Percentiles rank a stretch among this genome's conserved stretches.
Evolutionary conservation across 23 tunicate species (phyloP).

Genomic region (Phallusia fumigata): DNA sequence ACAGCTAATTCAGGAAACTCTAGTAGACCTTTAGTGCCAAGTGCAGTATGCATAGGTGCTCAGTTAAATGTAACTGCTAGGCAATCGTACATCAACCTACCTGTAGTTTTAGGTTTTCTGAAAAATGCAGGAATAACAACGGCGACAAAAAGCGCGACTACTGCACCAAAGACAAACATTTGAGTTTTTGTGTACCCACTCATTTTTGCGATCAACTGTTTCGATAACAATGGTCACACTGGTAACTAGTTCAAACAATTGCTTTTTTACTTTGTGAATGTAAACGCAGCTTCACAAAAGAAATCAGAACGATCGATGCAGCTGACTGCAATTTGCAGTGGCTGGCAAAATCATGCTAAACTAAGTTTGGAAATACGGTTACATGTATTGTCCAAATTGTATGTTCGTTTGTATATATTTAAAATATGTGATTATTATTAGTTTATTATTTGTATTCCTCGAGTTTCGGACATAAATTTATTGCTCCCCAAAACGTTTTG

Average conservation of each 20-base stretch:
- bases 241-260: too few species aligned
- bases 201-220: neutral
- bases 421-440: neutral
- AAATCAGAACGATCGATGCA: neutral
- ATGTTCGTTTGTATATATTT: neutral
- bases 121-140: neutral
- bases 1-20: too few species aligned
- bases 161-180: slow-evolving; percentile 11
- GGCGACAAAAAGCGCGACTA: neutral
- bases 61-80: neutral
- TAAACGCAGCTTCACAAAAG: too few species aligned
- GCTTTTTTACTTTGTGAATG: too few species aligned
- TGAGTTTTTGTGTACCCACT: slow-evolving; percentile 6
- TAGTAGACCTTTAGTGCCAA: too few species aligned
- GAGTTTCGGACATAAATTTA: neutral
- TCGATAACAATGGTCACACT: neutral
- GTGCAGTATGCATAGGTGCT: neutral
- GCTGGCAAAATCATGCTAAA: too few species aligned
- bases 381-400: too few species aligned
- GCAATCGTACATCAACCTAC: neutral
- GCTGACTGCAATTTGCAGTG: too few species aligned
- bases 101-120: neutral
- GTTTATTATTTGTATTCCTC: neutral
- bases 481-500: too few species aligned
- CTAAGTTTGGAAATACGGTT: too few species aligned